Conservation (phyloP, 2,888 invertebrate species). For the Lordiphosa fenestrarum region DNA sequence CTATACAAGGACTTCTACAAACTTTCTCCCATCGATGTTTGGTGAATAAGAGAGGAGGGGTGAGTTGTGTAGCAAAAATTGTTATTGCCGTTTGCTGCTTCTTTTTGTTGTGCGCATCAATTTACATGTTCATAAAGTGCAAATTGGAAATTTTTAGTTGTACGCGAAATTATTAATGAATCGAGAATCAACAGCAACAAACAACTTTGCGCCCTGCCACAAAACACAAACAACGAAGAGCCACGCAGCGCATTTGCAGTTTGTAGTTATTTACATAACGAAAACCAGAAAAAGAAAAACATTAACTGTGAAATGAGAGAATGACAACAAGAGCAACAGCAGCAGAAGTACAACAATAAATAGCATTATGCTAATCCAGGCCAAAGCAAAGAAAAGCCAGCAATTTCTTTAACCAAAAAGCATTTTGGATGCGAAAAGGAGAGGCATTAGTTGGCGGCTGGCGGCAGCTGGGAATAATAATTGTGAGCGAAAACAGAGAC, state of each 20-base stretch:
- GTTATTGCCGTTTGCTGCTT: no score
- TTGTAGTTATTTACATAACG: conserved; percentile 53
- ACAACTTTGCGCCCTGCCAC: conserved; percentile 45
- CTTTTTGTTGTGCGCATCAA: conserved; percentile 30
- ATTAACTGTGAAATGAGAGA: conserved; percentile 50
- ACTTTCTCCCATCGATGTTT: no score
- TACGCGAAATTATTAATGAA: conserved; percentile 65
- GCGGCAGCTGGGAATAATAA: conserved; percentile 40
- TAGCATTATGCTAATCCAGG: conserved; percentile 75
- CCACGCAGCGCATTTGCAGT: conserved; percentile 17
- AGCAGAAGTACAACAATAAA: conserved; percentile 71
- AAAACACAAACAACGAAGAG: conserved; percentile 21
- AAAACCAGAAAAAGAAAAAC: conserved; percentile 51
- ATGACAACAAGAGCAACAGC: conserved; percentile 28
- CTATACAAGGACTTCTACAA: no score
- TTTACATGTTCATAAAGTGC: conserved; percentile 67
- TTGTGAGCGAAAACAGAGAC: conserved; percentile 29
- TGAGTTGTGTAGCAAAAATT: not conserved
- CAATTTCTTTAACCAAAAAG: conserved; percentile 12
- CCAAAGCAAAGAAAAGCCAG: conserved; percentile 65
- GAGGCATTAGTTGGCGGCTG: conserved; percentile 22
- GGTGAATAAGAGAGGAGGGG: not conserved
- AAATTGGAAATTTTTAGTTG: conserved; percentile 59
- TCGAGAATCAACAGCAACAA: conserved; percentile 51
- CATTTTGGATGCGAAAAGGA: conserved; percentile 12